These are phyloP conservation scores for Reticulitermes lucifugus DNA, from an alignment of 2,888 invertebrate genomes.

Conservation along the genomic window DNA sequence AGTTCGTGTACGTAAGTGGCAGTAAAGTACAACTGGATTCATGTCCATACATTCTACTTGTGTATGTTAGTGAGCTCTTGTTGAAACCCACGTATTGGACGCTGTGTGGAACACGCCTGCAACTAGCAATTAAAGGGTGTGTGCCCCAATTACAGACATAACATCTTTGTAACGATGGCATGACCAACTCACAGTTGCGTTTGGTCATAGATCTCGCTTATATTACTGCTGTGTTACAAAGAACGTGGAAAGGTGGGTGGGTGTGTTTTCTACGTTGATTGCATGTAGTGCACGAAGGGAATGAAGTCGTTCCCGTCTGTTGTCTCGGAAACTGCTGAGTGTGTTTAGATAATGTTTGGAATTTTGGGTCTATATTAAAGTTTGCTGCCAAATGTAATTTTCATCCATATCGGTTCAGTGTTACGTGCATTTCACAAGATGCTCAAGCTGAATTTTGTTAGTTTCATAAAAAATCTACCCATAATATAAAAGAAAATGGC, in stretches of 20 bases:
- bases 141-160: slow-evolving; percentile 2
- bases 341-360: background rate
- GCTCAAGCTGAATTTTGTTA: too few relatives aligned
- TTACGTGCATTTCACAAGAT: too few relatives aligned
- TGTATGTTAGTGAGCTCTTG: background rate
- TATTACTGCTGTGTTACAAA: background rate
- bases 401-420: too few relatives aligned
- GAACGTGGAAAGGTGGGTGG: background rate
- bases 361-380: too few relatives aligned
- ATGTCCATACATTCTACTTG: background rate
- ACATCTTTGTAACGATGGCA: background rate
- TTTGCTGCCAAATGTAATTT: too few relatives aligned
- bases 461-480: too few relatives aligned
- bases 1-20: slow-evolving; percentile 2
- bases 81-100: background rate
- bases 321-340: background rate
- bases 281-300: too few relatives aligned
- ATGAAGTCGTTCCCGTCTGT: background rate
- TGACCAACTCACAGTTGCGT: background rate
- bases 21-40: background rate
- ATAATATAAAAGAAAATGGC: too few relatives aligned
- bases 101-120: background rate
- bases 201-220: background rate
- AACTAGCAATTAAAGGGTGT: slow-evolving; percentile 2
- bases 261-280: too few relatives aligned